Percentiles rank a stretch among this genome's conserved stretches.
These are phyloP conservation scores for Carollia perspicillata DNA, from an alignment of 2,113 vertebrate species.

Conservation along the genomic window DNA sequence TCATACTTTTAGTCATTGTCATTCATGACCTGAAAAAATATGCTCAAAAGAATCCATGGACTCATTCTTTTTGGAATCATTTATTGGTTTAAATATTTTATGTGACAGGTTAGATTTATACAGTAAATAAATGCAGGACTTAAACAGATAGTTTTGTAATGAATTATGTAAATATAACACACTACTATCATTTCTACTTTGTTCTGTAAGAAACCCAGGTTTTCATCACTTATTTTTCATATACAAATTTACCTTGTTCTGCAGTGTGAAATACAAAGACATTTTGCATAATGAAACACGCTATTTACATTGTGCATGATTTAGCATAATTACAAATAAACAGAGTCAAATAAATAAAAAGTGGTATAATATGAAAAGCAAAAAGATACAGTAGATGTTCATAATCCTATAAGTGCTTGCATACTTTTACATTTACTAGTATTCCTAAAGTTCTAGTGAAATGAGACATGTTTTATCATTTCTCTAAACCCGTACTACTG, in stretches of 20 bases:
- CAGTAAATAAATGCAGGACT: conserved; percentile 75
- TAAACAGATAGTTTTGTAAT: conserved; percentile 75
- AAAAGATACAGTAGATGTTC: conserved; percentile 63
- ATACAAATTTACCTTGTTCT: conserved; percentile 77
- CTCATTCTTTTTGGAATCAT: conserved; percentile 71
- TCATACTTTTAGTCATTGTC: not conserved
- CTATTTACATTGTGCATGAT: conserved; percentile 80
- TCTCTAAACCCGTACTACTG: conserved; percentile 62
- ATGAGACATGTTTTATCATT: conserved; percentile 64
- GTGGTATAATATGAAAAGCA: conserved; percentile 65
- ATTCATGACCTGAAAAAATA: not conserved
- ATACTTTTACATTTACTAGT: conserved; percentile 71
- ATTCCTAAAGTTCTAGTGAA: conserved; percentile 72
- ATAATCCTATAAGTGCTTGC: conserved; percentile 66
- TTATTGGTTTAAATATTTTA: conserved; percentile 85
- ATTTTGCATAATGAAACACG: conserved; percentile 75
- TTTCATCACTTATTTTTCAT: conserved; percentile 76
- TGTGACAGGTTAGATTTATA: conserved; percentile 75
- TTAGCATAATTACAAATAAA: conserved; percentile 77
- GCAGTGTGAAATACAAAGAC: conserved; percentile 75
- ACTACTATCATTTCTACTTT: conserved; percentile 75
- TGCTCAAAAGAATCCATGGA: conserved; percentile 39
- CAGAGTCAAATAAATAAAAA: conserved; percentile 72
- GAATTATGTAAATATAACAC: conserved; percentile 78
- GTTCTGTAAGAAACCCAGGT: conserved; percentile 73